Percentiles rank a stretch among this genome's conserved stretches.
Conservation (phyloP, 2,888 invertebrate species). For the Tortricodes alternella region DNA sequence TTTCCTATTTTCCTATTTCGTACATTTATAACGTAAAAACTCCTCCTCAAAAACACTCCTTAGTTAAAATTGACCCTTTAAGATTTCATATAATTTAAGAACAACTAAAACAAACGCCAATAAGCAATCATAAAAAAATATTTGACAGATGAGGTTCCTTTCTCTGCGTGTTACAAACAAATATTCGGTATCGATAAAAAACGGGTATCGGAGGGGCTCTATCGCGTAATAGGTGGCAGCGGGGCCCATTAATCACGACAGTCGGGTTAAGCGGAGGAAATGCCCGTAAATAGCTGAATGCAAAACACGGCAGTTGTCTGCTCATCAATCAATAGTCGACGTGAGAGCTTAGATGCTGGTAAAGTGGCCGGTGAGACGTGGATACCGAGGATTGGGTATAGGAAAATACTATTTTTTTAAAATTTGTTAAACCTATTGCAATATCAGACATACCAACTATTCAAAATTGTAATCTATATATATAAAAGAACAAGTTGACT, state of each 20-base stretch:
- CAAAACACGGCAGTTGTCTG: conserved; percentile 79
- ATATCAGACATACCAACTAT: too few relatives aligned
- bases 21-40: too few relatives aligned
- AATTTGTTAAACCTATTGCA: background rate
- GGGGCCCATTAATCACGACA: conserved; percentile 73
- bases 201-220: conserved; percentile 14
- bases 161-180: background rate
- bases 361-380: conserved; percentile 26
- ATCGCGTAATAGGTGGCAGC: conserved; percentile 35
- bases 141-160: background rate
- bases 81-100: too few relatives aligned
- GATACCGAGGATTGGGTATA: background rate
- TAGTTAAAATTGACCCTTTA: too few relatives aligned
- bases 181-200: conserved; percentile 16
- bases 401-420: background rate
- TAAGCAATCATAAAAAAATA: background rate
- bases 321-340: conserved; percentile 73
- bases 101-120: background rate
- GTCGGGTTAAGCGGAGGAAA: conserved; percentile 80
- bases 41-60: too few relatives aligned
- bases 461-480: too few relatives aligned
- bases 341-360: conserved; percentile 32
- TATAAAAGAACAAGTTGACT: too few relatives aligned
- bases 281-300: conserved; percentile 81
- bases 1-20: too few relatives aligned